phyloP scores from a whole-genome alignment of 2,888 invertebrate species.

The Drosophila quasianomalipes region DNA sequence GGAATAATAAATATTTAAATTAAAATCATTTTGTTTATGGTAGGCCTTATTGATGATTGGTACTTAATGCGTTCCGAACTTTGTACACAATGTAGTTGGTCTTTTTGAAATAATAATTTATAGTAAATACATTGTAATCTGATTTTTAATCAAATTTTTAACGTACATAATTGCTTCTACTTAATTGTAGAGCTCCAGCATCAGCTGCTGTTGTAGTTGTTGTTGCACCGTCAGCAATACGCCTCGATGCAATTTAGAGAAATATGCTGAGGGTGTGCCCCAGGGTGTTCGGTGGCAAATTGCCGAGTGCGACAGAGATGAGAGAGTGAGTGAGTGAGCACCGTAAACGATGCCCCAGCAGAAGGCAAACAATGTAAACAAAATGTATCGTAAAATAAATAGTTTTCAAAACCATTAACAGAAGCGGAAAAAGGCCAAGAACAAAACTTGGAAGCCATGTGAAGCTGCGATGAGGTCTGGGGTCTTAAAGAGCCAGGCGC shows the following conservation, averaged over 20 bases:
- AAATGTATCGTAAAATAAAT: slow-evolving; percentile 78
- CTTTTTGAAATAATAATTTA: neutral
- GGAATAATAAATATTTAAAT: neutral
- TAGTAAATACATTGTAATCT: neutral
- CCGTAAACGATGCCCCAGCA: slow-evolving; percentile 46
- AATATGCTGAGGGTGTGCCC: slow-evolving; percentile 56
- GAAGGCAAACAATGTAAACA: slow-evolving; percentile 69
- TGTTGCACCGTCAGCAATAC: slow-evolving; percentile 44
- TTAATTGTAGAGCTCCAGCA: slow-evolving; percentile 19
- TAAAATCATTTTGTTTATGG: neutral
- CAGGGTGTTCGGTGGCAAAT: slow-evolving; percentile 9
- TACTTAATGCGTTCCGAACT: neutral
- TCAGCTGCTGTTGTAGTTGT: slow-evolving; percentile 30
- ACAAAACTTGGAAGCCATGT: slow-evolving; percentile 34
- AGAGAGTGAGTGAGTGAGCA: slow-evolving; percentile 7
- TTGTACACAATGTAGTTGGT: neutral
- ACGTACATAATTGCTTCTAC: neutral
- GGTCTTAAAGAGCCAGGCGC: slow-evolving; percentile 51
- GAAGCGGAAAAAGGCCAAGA: slow-evolving; percentile 26
- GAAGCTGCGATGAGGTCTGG: slow-evolving; percentile 28
- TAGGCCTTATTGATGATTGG: neutral
- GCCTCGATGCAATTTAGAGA: slow-evolving; percentile 70
- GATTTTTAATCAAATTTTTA: neutral
- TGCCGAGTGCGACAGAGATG: neutral
- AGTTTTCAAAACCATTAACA: slow-evolving; percentile 72